These are phyloP conservation scores for Siniperca scherzeri DNA, from an alignment of 2,797 vertebrate species.

Conservation along the genomic window DNA sequence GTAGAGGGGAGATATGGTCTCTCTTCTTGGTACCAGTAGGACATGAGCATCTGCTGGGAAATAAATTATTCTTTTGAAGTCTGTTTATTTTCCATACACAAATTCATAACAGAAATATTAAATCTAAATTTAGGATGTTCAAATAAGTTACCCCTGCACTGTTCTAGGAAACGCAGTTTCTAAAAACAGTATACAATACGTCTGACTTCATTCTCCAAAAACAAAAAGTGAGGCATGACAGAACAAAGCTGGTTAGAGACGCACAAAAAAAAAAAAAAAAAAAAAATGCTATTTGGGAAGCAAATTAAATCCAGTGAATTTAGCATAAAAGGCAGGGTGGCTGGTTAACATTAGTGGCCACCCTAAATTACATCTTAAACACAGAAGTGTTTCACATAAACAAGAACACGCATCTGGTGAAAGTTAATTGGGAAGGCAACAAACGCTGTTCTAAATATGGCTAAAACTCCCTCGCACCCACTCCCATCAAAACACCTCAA, in stretches of 20 bases:
- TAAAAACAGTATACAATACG: not conserved
- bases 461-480: not conserved
- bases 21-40: no score
- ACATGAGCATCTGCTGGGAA: not conserved
- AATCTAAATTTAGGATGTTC: constrained; percentile 26
- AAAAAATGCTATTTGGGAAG: constrained; percentile 32
- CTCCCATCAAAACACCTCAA: not conserved
- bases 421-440: constrained; percentile 18
- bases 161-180: not conserved
- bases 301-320: constrained; percentile 41
- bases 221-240: not conserved
- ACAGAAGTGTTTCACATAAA: constrained; percentile 2
- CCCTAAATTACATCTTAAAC: constrained; percentile 23
- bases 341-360: constrained; percentile 7
- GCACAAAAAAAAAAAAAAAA: constrained; percentile 14
- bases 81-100: constrained; percentile 23
- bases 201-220: constrained; percentile 20
- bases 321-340: not conserved
- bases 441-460: not conserved
- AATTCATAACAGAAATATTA: constrained; percentile 27
- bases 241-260: constrained; percentile 19
- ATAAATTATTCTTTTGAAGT: constrained; percentile 25
- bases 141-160: constrained; percentile 7
- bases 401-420: constrained; percentile 15
- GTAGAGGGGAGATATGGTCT: no score